These are phyloP conservation scores for Aspidapion aeneum DNA, from an alignment of 2,888 invertebrate genomes.

Conservation along the genomic window DNA sequence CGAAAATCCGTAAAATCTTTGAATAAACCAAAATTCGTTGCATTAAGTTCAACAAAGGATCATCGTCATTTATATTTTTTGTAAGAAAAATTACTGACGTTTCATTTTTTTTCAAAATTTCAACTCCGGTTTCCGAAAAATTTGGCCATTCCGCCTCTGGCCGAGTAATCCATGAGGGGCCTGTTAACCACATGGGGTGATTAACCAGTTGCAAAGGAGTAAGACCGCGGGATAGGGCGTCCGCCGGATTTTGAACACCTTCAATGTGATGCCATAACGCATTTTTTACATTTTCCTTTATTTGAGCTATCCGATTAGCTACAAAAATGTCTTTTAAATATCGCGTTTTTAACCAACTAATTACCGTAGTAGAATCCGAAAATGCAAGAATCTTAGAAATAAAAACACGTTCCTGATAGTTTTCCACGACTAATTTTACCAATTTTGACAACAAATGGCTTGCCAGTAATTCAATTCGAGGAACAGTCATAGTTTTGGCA, in stretches of 20 bases:
- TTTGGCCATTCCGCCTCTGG: background rate
- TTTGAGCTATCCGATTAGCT: background rate
- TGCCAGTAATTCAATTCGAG: background rate
- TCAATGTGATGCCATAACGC: slow-evolving; percentile 4
- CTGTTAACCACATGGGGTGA: background rate
- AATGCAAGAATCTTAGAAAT: slow-evolving; percentile 3
- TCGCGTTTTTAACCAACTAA: background rate
- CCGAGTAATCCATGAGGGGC: background rate
- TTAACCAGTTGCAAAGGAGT: background rate
- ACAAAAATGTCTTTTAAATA: slow-evolving; percentile 6
- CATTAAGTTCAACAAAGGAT: slow-evolving; percentile 5
- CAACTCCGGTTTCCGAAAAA: background rate
- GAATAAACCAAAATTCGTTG: background rate
- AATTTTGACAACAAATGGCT: background rate
- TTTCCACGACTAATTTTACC: background rate
- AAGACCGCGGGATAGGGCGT: background rate
- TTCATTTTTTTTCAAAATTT: background rate
- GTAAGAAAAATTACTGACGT: background rate
- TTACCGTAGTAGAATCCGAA: slow-evolving; percentile 3
- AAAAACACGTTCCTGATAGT: background rate
- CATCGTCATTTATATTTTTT: background rate
- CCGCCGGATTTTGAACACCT: background rate
- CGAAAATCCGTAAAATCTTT: slow-evolving; percentile 3
- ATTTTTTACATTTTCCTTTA: slow-evolving; percentile 3
- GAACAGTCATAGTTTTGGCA: slow-evolving; percentile 1